phyloP scores from a whole-genome alignment of 2,888 invertebrate species.

The Pteria penguin region DNA sequence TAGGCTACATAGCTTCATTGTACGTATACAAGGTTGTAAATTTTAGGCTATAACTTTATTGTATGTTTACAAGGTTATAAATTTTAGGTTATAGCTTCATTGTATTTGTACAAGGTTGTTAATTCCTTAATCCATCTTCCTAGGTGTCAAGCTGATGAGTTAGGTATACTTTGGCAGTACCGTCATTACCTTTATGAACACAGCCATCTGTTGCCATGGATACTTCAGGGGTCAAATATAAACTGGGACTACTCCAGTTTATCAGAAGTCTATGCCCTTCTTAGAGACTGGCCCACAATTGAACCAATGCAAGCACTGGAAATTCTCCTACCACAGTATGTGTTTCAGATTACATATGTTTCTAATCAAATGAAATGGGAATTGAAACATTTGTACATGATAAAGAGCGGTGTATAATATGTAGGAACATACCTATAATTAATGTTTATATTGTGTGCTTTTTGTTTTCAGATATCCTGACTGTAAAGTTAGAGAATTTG shows the following conservation, averaged over 20 bases:
- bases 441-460: neutral
- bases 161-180: slow-evolving; percentile 92
- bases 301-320: slow-evolving; percentile 94
- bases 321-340: slow-evolving; percentile 93
- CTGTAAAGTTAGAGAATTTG: slow-evolving; percentile 90
- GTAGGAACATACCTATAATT: too few species aligned
- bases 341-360: too few species aligned
- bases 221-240: slow-evolving; percentile 75
- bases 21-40: neutral
- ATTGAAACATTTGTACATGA: too few species aligned
- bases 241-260: slow-evolving; percentile 94
- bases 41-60: neutral
- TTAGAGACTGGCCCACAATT: slow-evolving; percentile 92
- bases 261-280: slow-evolving; percentile 90
- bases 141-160: slow-evolving; percentile 78
- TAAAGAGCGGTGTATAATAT: too few species aligned
- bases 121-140: too few species aligned
- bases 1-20: too few species aligned
- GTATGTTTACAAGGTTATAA: neutral
- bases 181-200: slow-evolving; percentile 92
- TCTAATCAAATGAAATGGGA: too few species aligned
- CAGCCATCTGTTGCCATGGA: slow-evolving; percentile 83
- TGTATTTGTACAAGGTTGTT: neutral
- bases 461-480: slow-evolving; percentile 90
- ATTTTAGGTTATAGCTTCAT: too few species aligned